phyloP scores from a whole-genome alignment of 2,888 invertebrate genomes.

The Pristionchus arcanus region DNA sequence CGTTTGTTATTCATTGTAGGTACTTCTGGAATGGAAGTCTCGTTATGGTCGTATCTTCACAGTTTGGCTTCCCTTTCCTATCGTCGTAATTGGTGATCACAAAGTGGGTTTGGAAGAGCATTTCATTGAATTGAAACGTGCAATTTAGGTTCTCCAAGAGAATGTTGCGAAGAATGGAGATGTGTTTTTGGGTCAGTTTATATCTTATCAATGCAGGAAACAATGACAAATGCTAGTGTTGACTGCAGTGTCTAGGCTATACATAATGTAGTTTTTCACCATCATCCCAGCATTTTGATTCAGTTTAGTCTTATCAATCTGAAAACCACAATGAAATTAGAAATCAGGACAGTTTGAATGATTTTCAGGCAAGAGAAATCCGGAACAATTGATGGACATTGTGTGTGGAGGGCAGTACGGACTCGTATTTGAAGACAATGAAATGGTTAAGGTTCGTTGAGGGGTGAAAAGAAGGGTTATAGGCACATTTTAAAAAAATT shows the following conservation, averaged over 20 bases:
- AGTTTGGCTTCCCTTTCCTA: conserved; percentile 16
- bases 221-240: background rate
- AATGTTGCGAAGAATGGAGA: conserved; percentile 1
- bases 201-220: background rate
- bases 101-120: background rate
- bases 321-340: background rate
- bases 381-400: conserved; percentile 33
- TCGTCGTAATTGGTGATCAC: conserved; percentile 27
- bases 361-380: background rate
- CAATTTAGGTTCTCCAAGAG: conserved; percentile 23
- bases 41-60: conserved; percentile 7
- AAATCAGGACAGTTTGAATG: background rate
- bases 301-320: background rate
- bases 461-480: too few relatives aligned
- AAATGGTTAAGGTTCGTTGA: background rate
- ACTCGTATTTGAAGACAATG: conserved; percentile 20
- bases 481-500: too few relatives aligned
- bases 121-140: background rate
- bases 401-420: background rate
- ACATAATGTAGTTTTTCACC: too few relatives aligned
- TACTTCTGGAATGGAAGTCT: background rate
- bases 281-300: too few relatives aligned
- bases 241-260: too few relatives aligned
- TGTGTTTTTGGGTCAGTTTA: background rate
- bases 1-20: background rate